A percentile compares a stretch with the other conserved stretches of the same genome.
Conservation (phyloP, 2,888 invertebrate species). For the Eupithecia insigniata region DNA sequence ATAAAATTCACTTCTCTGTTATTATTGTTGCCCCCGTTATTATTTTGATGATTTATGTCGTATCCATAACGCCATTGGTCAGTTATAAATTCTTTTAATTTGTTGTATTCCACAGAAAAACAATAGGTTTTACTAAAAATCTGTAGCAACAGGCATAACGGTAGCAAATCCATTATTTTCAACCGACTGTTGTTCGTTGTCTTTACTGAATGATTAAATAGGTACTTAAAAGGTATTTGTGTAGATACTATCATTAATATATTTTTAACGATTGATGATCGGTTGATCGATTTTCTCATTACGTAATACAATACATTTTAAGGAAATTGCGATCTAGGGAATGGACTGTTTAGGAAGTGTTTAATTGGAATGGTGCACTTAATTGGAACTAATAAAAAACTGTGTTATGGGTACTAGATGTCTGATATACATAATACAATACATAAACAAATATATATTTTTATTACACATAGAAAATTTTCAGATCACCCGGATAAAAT, state of each 20-base stretch:
- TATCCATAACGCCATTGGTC: not conserved
- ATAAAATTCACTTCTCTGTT: not conserved
- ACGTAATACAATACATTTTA: no score
- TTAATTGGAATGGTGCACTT: no score
- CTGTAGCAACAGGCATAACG: not conserved
- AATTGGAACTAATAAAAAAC: no score
- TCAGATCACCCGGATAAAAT: no score
- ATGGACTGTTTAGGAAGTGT: no score
- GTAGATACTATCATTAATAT: not conserved
- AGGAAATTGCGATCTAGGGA: no score
- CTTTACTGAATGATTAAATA: not conserved
- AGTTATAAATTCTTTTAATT: not conserved
- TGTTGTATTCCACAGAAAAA: not conserved
- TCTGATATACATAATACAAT: no score
- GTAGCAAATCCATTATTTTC: not conserved
- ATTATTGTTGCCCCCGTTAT: not conserved
- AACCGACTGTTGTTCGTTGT: not conserved
- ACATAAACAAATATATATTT: no score
- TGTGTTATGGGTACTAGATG: no score
- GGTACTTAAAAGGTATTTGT: not conserved
- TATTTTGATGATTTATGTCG: not conserved
- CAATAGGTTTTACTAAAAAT: not conserved
- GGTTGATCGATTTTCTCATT: no score
- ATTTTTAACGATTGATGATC: not conserved
- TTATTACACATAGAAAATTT: no score